Evolutionary conservation across 2,113 vertebrate species (phyloP).

Genomic region (Proterorhinus semilunaris): DNA sequence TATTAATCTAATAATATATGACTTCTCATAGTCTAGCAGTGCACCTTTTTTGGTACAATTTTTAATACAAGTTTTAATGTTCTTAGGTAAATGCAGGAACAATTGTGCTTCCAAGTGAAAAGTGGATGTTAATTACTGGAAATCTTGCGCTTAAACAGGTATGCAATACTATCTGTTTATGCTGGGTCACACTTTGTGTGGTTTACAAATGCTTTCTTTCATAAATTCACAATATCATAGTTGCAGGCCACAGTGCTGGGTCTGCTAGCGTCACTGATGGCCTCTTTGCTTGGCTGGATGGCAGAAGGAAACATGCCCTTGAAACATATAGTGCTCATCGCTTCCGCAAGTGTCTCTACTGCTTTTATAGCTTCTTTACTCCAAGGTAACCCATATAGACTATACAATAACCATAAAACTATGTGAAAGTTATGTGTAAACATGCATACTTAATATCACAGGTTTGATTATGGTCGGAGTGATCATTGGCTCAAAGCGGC

Average conservation of each 20-base stretch:
- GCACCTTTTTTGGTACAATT: neutral
- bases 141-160: constrained; percentile 94
- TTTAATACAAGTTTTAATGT: neutral
- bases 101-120: constrained; percentile 79
- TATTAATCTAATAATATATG: too few species aligned
- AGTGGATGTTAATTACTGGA: constrained; percentile 82
- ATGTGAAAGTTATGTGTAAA: neutral
- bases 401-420: neutral
- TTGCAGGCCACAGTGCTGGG: constrained; percentile 92
- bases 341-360: constrained; percentile 85
- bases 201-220: neutral
- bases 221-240: constrained; percentile 57
- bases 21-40: too few species aligned
- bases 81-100: constrained; percentile 87
- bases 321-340: constrained; percentile 80
- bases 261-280: constrained; percentile 86
- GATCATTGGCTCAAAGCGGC: constrained; percentile 83
- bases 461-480: constrained; percentile 90
- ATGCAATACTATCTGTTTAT: constrained; percentile 9
- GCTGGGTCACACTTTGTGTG: neutral
- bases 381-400: constrained; percentile 78
- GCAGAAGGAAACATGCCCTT: constrained; percentile 77
- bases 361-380: constrained; percentile 86
- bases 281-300: constrained; percentile 79
- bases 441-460: constrained; percentile 43